Evolutionary conservation across 2,888 invertebrate genomes (phyloP).

Genomic region (Metallyticus violacea): DNA sequence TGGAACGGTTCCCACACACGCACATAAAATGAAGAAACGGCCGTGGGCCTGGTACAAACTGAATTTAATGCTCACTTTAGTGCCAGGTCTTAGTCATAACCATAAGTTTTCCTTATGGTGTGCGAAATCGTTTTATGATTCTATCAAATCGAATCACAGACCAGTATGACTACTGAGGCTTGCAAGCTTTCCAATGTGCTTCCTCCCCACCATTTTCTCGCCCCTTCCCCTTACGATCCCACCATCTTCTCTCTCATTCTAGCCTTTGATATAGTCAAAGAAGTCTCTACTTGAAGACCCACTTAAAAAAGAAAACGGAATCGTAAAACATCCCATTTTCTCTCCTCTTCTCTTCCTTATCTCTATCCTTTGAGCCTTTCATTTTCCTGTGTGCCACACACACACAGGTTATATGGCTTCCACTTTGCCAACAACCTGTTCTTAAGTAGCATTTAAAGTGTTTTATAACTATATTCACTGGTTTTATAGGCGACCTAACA

Average conservation of each 20-base stretch:
- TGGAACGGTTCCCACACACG: not conserved
- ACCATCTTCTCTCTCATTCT: not conserved
- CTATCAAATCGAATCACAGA: not conserved
- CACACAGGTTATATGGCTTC: not conserved
- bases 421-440: conserved; percentile 17
- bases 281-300: not conserved
- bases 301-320: not conserved
- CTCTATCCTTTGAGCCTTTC: not conserved
- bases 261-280: not conserved
- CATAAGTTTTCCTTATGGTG: not conserved
- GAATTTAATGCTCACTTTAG: not conserved
- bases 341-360: not conserved
- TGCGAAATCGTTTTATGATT: not conserved
- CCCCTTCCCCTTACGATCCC: too few species aligned
- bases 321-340: not conserved
- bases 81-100: not conserved
- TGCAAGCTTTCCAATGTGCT: not conserved
- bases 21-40: not conserved
- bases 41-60: not conserved
- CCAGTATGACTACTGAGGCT: not conserved
- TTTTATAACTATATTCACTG: conserved; percentile 15
- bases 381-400: not conserved
- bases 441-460: conserved; percentile 6
- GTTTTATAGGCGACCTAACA: not conserved
- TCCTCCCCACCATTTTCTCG: not conserved